phyloP scores from a whole-genome alignment of 2,888 invertebrate genomes.

The Selenia dentaria region DNA sequence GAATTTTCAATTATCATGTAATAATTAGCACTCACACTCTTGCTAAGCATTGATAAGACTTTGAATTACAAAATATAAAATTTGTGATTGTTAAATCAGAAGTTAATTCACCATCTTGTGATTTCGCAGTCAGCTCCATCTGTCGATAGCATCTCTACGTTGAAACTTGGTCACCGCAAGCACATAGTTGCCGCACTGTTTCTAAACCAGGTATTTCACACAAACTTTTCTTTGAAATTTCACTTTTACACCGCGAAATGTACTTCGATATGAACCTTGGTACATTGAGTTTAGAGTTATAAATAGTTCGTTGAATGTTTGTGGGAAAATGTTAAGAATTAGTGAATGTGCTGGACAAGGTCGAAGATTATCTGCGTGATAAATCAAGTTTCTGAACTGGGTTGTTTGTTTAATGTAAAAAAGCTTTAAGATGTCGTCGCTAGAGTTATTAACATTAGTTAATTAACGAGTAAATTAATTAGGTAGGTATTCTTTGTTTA shows the following conservation, averaged over 20 bases:
- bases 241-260: conserved; percentile 25
- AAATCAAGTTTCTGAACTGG: conserved; percentile 22
- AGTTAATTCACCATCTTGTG: neutral
- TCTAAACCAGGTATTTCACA: conserved; percentile 34
- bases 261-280: conserved; percentile 5
- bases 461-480: too few relatives aligned
- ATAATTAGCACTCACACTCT: too few relatives aligned
- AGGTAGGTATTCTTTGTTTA: too few relatives aligned
- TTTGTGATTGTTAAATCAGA: too few relatives aligned
- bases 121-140: conserved; percentile 1
- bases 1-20: too few relatives aligned
- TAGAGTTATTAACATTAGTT: neutral
- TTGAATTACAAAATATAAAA: too few relatives aligned
- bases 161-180: conserved; percentile 16
- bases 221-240: conserved; percentile 34
- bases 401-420: conserved; percentile 21
- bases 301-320: neutral
- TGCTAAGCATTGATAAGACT: too few relatives aligned
- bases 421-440: conserved; percentile 4
- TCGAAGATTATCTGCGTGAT: conserved; percentile 32
- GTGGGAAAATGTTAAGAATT: conserved; percentile 27
- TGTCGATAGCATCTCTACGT: conserved; percentile 16
- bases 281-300: conserved; percentile 2
- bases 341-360: conserved; percentile 35
- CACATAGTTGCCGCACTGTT: conserved; percentile 21